Conservation (phyloP, 2,797 vertebrate genomes). For the Myioborus melanocephalus region DNA sequence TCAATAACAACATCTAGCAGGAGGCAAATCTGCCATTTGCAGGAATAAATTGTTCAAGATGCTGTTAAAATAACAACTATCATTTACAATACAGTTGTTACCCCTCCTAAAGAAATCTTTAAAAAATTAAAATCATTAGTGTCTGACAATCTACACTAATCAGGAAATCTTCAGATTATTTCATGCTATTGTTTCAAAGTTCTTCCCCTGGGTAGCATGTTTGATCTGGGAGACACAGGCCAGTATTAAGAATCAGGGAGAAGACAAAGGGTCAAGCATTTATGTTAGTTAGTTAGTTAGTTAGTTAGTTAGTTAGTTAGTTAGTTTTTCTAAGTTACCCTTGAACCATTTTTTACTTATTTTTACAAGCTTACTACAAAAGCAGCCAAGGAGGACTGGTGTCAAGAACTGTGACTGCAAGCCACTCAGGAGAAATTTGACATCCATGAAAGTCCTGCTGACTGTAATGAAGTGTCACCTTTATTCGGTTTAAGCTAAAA, state of each 20-base stretch:
- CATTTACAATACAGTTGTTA: background rate
- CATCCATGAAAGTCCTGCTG: background rate
- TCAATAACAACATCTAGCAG: background rate
- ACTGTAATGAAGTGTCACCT: background rate
- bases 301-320: background rate
- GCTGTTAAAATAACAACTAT: background rate
- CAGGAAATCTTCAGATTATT: background rate
- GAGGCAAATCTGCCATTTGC: background rate
- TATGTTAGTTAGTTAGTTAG: background rate
- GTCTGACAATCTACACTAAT: background rate
- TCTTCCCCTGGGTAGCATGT: background rate
- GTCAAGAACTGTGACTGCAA: background rate
- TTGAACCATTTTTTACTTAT: background rate
- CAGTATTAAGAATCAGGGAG: fast-evolving
- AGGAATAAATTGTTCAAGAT: background rate
- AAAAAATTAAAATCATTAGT: background rate
- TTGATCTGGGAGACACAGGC: background rate
- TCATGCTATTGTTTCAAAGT: background rate
- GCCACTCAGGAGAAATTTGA: background rate
- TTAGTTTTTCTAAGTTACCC: background rate
- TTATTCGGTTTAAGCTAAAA: background rate
- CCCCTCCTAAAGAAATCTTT: background rate
- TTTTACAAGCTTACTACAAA: background rate
- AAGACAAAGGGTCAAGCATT: background rate
- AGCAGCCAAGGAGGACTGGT: background rate